Percentiles rank a stretch among this genome's conserved stretches.
These are phyloP conservation scores for Homarus americanus DNA, from an alignment of 1,140 invertebrate species.

Conservation along the genomic window DNA sequence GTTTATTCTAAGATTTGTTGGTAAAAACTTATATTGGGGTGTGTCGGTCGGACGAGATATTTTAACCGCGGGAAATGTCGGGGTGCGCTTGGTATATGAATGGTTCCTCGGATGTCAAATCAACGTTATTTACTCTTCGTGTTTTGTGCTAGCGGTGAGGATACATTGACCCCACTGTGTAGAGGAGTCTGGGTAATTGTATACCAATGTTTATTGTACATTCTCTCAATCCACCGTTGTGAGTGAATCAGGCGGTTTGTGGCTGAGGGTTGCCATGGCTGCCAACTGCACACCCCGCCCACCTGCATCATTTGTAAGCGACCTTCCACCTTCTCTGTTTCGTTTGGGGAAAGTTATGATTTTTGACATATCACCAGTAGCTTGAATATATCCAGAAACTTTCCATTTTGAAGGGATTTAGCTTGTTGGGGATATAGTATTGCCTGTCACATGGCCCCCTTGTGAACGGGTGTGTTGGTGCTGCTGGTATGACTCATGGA, in stretches of 20 bases:
- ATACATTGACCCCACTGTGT: not conserved
- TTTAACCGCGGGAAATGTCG: too few species aligned
- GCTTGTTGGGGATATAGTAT: not conserved
- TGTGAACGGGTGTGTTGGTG: not conserved
- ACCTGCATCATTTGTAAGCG: not conserved
- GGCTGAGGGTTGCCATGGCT: not conserved
- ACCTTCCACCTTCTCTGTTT: not conserved
- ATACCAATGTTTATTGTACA: not conserved
- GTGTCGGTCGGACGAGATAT: too few species aligned
- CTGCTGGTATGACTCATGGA: not conserved
- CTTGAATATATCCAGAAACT: not conserved
- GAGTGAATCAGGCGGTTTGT: not conserved
- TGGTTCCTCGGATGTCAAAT: too few species aligned
- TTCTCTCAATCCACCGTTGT: not conserved
- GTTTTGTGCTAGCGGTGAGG: not conserved
- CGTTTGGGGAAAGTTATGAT: not conserved
- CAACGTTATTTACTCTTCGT: too few species aligned
- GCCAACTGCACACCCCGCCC: not conserved
- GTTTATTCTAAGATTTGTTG: too few species aligned
- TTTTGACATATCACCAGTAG: not conserved
- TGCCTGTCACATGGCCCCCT: not conserved
- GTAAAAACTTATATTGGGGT: too few species aligned
- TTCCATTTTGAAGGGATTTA: not conserved
- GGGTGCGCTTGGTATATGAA: too few species aligned
- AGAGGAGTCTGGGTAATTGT: not conserved